These are phyloP conservation scores for Dipodomys merriami DNA, from an alignment of 2,113 vertebrate species.

Conservation along the genomic window DNA sequence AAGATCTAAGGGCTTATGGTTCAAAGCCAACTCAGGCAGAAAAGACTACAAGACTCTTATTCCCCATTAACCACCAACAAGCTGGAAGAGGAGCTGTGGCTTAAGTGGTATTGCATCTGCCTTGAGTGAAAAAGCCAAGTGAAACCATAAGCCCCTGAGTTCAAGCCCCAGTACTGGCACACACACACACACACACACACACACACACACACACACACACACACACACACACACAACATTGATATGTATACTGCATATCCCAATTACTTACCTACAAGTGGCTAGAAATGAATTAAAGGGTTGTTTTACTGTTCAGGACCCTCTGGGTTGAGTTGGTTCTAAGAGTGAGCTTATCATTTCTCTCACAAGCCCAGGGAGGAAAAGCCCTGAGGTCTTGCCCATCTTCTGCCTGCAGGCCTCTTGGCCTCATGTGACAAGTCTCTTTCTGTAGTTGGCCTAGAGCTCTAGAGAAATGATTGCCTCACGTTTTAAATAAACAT, in stretches of 20 bases:
- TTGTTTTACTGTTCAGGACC: slow-evolving; percentile 74
- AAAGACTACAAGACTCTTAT: too few relatives aligned
- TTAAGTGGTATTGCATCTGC: too few relatives aligned
- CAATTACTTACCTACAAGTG: slow-evolving; percentile 78
- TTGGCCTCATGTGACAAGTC: slow-evolving; percentile 81
- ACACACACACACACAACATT: neutral
- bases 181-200: too few relatives aligned
- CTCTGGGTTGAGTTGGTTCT: slow-evolving; percentile 62
- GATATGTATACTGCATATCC: slow-evolving; percentile 52
- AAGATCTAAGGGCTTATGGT: too few relatives aligned
- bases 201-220: too few relatives aligned
- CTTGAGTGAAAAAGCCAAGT: too few relatives aligned
- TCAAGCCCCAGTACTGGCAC: too few relatives aligned
- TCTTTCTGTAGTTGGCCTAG: slow-evolving; percentile 85
- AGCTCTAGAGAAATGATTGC: slow-evolving; percentile 87
- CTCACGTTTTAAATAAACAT: slow-evolving; percentile 90
- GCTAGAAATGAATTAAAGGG: slow-evolving; percentile 62
- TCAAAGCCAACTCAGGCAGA: too few relatives aligned
- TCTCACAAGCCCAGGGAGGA: slow-evolving; percentile 76
- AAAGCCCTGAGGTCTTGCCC: slow-evolving; percentile 76
- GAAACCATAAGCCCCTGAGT: too few relatives aligned
- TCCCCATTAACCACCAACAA: too few relatives aligned
- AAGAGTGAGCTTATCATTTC: slow-evolving; percentile 81
- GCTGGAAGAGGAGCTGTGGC: too few relatives aligned
- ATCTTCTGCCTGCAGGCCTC: slow-evolving; percentile 77